These are phyloP conservation scores for Acropternis orthonyx DNA, from an alignment of 2,797 vertebrate species.

Conservation along the genomic window DNA sequence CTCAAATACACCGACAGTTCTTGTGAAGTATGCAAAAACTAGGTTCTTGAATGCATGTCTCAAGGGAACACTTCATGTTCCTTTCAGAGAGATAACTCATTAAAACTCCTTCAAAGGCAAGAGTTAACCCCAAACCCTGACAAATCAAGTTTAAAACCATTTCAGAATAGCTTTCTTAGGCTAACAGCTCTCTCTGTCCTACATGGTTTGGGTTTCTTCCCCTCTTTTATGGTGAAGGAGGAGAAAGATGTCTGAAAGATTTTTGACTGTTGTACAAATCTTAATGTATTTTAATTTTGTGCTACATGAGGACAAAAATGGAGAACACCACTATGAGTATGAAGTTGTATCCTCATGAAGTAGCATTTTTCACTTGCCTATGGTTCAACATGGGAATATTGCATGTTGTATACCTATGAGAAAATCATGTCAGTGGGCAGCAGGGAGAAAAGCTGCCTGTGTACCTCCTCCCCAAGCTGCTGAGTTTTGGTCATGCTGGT, in stretches of 20 bases:
- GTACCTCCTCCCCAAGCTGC: neutral
- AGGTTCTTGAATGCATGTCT: neutral
- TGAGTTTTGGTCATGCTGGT: neutral
- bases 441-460: neutral
- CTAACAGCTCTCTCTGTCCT: neutral
- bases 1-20: neutral
- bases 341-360: neutral
- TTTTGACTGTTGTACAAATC: neutral
- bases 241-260: neutral
- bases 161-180: neutral
- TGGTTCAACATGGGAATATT: neutral
- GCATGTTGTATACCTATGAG: neutral
- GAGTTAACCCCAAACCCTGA: neutral
- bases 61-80: neutral
- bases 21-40: neutral
- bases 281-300: neutral
- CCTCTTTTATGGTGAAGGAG: neutral
- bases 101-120: neutral
- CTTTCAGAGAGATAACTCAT: neutral
- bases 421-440: neutral
- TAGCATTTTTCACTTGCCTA: neutral
- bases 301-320: neutral
- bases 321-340: neutral
- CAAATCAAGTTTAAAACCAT: neutral
- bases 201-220: neutral